A percentile compares a stretch with the other conserved stretches of the same genome.
phyloP scores from a whole-genome alignment of 23 tunicate species.

The Diplosoma virens region DNA sequence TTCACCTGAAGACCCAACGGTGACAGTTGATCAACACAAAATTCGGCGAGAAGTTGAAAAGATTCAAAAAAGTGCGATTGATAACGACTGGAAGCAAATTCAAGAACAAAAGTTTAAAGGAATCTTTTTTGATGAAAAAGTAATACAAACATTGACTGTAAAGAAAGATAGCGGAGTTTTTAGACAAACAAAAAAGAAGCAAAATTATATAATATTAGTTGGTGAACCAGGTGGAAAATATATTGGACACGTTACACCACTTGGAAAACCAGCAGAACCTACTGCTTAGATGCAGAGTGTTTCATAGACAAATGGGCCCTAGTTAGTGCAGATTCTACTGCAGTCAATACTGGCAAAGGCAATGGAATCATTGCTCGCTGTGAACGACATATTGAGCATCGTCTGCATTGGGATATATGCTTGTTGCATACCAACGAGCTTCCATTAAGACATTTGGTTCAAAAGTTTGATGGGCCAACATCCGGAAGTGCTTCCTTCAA shows the following conservation, averaged over 20 bases:
- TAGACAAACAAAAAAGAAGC: no score
- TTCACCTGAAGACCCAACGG: slow-evolving; percentile 11
- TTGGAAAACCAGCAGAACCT: slow-evolving; percentile 11
- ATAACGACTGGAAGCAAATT: not conserved
- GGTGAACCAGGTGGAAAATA: slow-evolving; percentile 7
- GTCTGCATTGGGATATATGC: slow-evolving; percentile 4
- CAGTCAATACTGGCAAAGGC: slow-evolving; percentile 13
- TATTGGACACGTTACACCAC: slow-evolving; percentile 8
- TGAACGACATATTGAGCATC: slow-evolving; percentile 14
- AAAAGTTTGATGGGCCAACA: slow-evolving; percentile 17
- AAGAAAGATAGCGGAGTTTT: not conserved
- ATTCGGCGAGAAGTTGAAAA: slow-evolving; percentile 14
- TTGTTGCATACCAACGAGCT: slow-evolving; percentile 23
- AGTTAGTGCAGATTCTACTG: slow-evolving; percentile 6
- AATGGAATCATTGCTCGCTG: not conserved
- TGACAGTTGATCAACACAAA: slow-evolving; percentile 15
- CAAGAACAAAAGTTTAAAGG: not conserved
- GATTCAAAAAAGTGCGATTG: not conserved
- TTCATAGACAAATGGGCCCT: slow-evolving; percentile 5
- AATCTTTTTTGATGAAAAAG: slow-evolving; percentile 1
- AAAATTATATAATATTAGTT: slow-evolving; percentile 4
- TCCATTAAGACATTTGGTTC: not conserved
- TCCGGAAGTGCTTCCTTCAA: slow-evolving; percentile 15
- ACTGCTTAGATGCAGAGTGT: not conserved
- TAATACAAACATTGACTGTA: slow-evolving; percentile 10